Conservation (phyloP, 2,797 vertebrate genomes). For the Gallinago nigripennis region DNA sequence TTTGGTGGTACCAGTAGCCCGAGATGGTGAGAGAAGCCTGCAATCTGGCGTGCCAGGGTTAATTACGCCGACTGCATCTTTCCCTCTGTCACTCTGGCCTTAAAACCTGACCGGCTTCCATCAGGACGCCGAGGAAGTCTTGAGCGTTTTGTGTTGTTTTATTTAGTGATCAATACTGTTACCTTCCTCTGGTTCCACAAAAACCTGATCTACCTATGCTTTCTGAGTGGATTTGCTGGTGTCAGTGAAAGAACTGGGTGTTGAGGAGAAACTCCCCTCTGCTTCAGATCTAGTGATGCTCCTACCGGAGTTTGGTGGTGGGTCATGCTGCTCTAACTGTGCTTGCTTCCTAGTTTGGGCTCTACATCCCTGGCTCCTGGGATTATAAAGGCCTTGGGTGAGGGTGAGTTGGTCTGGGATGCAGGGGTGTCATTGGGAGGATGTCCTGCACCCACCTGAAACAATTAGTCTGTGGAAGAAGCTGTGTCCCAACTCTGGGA, state of each 20-base stretch:
- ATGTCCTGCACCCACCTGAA: neutral
- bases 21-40: neutral
- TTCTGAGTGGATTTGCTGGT: neutral
- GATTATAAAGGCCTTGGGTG: neutral
- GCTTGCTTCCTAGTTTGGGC: neutral
- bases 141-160: neutral
- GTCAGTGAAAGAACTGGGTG: neutral
- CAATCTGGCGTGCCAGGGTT: neutral
- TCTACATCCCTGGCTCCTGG: neutral
- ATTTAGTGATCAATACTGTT: neutral
- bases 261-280: neutral
- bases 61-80: neutral
- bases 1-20: neutral
- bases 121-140: neutral
- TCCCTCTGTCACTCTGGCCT: neutral
- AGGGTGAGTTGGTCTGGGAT: neutral
- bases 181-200: neutral
- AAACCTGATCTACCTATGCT: accelerated
- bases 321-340: neutral
- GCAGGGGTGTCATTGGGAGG: accelerated
- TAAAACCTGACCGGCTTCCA: neutral
- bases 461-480: neutral
- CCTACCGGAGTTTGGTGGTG: neutral
- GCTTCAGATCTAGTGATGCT: accelerated
- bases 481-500: neutral